Conservation (phyloP, 2,797 vertebrate species). For the Tarsius wallacei region DNA sequence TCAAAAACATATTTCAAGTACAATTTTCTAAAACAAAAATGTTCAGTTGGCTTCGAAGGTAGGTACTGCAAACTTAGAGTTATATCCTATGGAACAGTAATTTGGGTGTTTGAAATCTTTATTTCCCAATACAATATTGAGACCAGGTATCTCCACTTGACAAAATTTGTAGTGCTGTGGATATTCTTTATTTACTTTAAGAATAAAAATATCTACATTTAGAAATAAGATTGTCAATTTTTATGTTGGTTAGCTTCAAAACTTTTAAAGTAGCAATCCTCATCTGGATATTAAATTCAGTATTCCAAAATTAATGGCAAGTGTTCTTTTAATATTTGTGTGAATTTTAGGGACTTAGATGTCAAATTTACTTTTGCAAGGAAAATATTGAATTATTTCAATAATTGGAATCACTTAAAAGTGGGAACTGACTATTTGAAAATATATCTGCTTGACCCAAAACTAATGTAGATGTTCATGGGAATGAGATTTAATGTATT, state of each 20-base stretch:
- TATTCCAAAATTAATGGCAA: conserved; percentile 24
- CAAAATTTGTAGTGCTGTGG: background rate
- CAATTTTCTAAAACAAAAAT: background rate
- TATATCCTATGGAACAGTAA: background rate
- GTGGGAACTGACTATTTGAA: background rate
- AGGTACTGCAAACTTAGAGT: background rate
- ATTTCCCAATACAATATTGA: background rate
- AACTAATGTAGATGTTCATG: background rate
- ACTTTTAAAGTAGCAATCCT: conserved; percentile 33
- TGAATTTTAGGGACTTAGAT: background rate
- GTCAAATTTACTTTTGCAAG: conserved; percentile 8
- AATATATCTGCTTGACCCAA: background rate
- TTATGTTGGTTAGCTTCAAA: background rate
- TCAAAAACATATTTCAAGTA: background rate
- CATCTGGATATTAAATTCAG: background rate
- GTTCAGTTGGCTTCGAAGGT: background rate
- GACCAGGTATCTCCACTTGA: background rate
- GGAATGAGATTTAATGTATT: background rate
- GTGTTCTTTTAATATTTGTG: background rate
- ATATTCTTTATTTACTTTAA: conserved; percentile 49
- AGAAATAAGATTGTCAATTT: background rate
- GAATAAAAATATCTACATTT: background rate
- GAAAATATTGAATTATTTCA: conserved; percentile 45
- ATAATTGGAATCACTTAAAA: conserved; percentile 7
- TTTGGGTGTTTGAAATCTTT: background rate